These are phyloP conservation scores for Lerista edwardsae DNA, from an alignment of 2,797 vertebrate genomes.

Conservation along the genomic window DNA sequence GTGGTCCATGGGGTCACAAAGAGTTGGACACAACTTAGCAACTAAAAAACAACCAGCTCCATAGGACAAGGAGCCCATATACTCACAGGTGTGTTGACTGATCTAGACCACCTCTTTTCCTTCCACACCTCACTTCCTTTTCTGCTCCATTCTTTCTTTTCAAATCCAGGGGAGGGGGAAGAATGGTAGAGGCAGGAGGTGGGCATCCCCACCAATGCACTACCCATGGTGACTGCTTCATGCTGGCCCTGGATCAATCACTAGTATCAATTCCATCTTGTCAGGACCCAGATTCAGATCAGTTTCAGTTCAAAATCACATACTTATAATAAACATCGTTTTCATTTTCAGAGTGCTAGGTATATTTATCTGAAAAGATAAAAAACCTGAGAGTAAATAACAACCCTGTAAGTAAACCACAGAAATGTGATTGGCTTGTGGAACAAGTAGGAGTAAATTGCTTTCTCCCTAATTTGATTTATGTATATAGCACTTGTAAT, in stretches of 20 bases:
- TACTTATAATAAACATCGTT: not conserved
- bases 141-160: too few species aligned
- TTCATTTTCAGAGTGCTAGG: not conserved
- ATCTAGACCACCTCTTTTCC: too few species aligned
- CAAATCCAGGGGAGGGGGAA: too few species aligned
- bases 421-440: not conserved
- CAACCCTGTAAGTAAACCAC: not conserved
- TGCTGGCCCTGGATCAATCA: not conserved
- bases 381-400: not conserved
- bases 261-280: not conserved
- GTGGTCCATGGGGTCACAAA: too few species aligned
- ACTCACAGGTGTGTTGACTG: too few species aligned
- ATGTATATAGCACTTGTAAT: constrained; percentile 21
- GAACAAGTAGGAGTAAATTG: constrained; percentile 7
- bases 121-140: too few species aligned
- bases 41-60: too few species aligned
- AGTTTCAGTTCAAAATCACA: not conserved
- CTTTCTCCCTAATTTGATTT: constrained; percentile 18
- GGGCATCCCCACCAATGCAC: too few species aligned
- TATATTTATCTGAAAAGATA: not conserved
- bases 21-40: too few species aligned
- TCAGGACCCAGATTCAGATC: not conserved
- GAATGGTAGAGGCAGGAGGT: too few species aligned
- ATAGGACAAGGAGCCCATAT: too few species aligned
- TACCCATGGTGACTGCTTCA: too few species aligned